A percentile compares a stretch with the other conserved stretches of the same genome.
Conservation (phyloP, 2,888 invertebrate genomes). For the Scotopteryx bipunctaria region DNA sequence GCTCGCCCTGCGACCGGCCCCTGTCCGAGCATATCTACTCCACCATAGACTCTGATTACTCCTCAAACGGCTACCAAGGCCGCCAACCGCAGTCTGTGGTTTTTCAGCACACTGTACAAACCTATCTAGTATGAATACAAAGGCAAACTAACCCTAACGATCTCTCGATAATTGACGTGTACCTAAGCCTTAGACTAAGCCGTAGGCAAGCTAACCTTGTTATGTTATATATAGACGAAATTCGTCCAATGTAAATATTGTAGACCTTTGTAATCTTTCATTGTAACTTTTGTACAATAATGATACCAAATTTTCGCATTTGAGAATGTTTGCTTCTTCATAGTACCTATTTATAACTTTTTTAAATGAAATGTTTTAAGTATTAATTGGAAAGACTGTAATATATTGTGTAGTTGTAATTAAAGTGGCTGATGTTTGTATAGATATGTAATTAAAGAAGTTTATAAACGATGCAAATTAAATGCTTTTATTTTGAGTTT, state of each 20-base stretch:
- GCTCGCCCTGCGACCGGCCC: slow-evolving; percentile 87
- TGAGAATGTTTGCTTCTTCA: slow-evolving; percentile 74
- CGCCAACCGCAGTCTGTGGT: slow-evolving; percentile 75
- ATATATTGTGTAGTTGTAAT: slow-evolving; percentile 79
- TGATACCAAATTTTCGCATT: slow-evolving; percentile 82
- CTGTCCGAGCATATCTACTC: slow-evolving; percentile 95
- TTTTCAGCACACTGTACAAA: slow-evolving; percentile 78
- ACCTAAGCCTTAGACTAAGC: slow-evolving; percentile 62
- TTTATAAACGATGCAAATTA: slow-evolving; percentile 67
- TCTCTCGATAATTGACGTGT: slow-evolving; percentile 66
- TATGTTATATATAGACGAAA: slow-evolving; percentile 66
- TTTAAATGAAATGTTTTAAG: slow-evolving; percentile 71
- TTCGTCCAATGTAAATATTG: slow-evolving; percentile 69
- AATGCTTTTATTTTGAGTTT: slow-evolving; percentile 41
- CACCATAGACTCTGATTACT: slow-evolving; percentile 94
- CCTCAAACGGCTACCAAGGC: slow-evolving; percentile 82
- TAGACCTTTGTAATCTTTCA: slow-evolving; percentile 63
- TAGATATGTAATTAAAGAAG: slow-evolving; percentile 78
- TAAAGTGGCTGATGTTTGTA: slow-evolving; percentile 79
- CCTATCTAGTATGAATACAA: slow-evolving; percentile 68
- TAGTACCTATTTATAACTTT: slow-evolving; percentile 70
- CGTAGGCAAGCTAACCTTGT: slow-evolving; percentile 63
- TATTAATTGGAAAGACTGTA: slow-evolving; percentile 83
- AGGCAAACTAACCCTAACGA: slow-evolving; percentile 55
- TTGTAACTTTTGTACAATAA: slow-evolving; percentile 81